phyloP scores from a whole-genome alignment of 2,888 invertebrate species.

The Drosophila robusta region DNA sequence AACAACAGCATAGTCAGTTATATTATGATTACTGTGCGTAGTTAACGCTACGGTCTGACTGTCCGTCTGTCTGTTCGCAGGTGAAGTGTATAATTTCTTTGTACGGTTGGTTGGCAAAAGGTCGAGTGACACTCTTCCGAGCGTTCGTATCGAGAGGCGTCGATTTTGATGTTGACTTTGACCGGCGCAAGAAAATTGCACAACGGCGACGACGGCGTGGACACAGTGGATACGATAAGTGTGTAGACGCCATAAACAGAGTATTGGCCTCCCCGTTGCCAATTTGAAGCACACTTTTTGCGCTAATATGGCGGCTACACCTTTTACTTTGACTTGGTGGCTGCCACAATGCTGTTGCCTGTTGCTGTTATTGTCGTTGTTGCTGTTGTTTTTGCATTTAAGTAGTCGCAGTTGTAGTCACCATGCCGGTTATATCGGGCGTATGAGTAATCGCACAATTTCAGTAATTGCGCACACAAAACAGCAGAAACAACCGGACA shows the following conservation, averaged over 20 bases:
- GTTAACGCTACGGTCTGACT: slow-evolving; percentile 24
- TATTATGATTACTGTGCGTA: slow-evolving; percentile 29
- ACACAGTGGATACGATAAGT: slow-evolving; percentile 27
- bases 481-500: slow-evolving; percentile 43
- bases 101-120: slow-evolving; percentile 56
- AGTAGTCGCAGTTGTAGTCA: slow-evolving; percentile 43
- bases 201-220: no score
- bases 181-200: slow-evolving; percentile 70
- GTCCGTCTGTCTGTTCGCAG: slow-evolving; percentile 4
- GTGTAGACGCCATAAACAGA: slow-evolving; percentile 63
- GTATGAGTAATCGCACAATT: slow-evolving; percentile 79
- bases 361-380: slow-evolving; percentile 33
- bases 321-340: slow-evolving; percentile 66
- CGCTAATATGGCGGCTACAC: slow-evolving; percentile 75
- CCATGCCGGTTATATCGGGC: slow-evolving; percentile 80
- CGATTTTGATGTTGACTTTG: slow-evolving; percentile 70
- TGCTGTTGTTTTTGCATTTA: slow-evolving; percentile 47
- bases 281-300: slow-evolving; percentile 79
- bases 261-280: slow-evolving; percentile 76
- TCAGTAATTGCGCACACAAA: slow-evolving; percentile 75
- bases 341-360: slow-evolving; percentile 20
- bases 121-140: slow-evolving; percentile 76
- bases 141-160: slow-evolving; percentile 44
- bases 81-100: slow-evolving; percentile 71
- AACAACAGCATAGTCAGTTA: slow-evolving; percentile 15